Percentiles rank a stretch among this genome's conserved stretches.
Conservation (phyloP, 2,113 vertebrate genomes). For the Campylomormyrus numenius region DNA sequence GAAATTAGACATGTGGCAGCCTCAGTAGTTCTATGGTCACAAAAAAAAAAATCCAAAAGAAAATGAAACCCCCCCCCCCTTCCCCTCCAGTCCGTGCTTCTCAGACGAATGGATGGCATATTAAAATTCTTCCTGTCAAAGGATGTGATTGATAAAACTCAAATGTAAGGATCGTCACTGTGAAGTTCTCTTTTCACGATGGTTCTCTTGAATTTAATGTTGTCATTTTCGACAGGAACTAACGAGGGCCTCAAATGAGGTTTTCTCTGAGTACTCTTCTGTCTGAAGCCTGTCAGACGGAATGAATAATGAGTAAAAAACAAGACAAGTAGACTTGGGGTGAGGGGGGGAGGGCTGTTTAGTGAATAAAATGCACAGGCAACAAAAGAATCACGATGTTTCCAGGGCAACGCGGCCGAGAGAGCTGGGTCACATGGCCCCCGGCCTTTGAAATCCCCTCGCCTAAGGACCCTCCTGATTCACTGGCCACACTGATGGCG, state of each 20-base stretch:
- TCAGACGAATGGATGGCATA: background rate
- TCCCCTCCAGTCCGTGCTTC: background rate
- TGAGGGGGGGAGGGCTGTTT: background rate
- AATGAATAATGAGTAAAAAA: conserved; percentile 55
- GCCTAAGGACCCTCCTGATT: background rate
- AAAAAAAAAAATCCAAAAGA: background rate
- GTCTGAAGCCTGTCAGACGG: conserved; percentile 9
- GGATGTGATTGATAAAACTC: background rate
- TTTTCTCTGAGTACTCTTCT: background rate
- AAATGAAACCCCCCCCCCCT: background rate
- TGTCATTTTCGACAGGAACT: background rate
- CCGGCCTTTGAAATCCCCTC: conserved; percentile 32
- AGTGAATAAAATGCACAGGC: conserved; percentile 16
- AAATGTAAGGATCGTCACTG: background rate
- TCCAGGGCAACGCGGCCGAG: conserved; percentile 46
- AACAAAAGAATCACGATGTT: conserved; percentile 30
- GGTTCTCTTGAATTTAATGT: background rate
- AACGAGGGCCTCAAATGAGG: conserved; percentile 16
- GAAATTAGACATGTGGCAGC: background rate
- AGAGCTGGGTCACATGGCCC: conserved; percentile 48
- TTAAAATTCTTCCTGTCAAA: background rate
- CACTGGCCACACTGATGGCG: conserved; percentile 37
- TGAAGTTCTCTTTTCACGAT: background rate
- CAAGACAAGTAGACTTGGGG: conserved; percentile 7
- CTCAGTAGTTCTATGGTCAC: background rate